Evolutionary conservation across 1,140 invertebrate genomes (phyloP), one percentile per base, ranked within the genome.

Genomic region (Drosophila mojavensis): DNA sequence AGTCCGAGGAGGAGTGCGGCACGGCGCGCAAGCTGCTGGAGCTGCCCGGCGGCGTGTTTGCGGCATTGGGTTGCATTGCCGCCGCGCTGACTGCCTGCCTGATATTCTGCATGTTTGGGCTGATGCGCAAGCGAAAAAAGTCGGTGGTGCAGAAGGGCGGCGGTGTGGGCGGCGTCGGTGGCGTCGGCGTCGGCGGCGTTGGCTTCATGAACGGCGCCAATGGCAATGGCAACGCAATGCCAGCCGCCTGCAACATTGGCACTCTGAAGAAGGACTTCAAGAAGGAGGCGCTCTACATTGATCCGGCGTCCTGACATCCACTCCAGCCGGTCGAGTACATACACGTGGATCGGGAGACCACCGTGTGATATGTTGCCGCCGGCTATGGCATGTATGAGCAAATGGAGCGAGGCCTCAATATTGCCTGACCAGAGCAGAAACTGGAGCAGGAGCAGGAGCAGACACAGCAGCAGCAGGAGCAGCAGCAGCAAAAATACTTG

Each of bases 301-400:
- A 94, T 81, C 93, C 94, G 13, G 93, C 93, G 90, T 97, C 96
- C 95, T 97, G 96, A 95, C 96, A 96, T 81, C 95, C 95, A 91
- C 95, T 96, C 93, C 96, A 96, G 93, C 96, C 96, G 94, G 96
- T 97, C 94, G 96, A 97, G 92, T 97, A 96, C 91, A 97, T 97
- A 89, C 96, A 97, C 93, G 96, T 97, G 92, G 96, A 97, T 94
- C 95, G 96, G 91, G 96, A 97, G 93, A 97, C 96, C 81, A 97
- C 96, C 73, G 96, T 97, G 94, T 97, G 94, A 95, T 93, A 88
- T 92, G 85, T 81, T 82, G 86, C 82, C 66, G 73, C 82, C 77
- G 81, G 82, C 85, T 89, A 75, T 89, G 74, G 80, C 65, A 63
- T 67, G n/a, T 86, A 79, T 43, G 83, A 81, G 60, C 74, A 85